Evolutionary conservation across 2,797 vertebrate genomes (phyloP), one percentile per base, ranked within the genome.

Genomic region (Danio aesculapii): DNA sequence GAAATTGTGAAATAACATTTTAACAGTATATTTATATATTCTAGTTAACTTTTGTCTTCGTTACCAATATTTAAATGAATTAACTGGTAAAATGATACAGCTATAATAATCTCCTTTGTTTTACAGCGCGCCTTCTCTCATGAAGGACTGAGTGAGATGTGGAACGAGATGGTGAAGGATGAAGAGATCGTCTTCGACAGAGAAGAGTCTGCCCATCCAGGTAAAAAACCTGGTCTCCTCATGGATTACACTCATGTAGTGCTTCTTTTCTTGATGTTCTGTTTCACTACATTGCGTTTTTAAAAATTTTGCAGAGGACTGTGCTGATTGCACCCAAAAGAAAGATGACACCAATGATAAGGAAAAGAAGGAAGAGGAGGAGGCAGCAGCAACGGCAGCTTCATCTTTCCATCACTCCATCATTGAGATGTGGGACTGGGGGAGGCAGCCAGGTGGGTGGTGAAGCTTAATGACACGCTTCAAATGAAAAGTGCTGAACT

Each of bases 151-250:
- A 98, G 97, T 82, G 97, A 98, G 87, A 95, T 99, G 91, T 99
- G 98, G 98, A 99, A 99, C 82, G 98, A 99, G 92, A 99, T 99
- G 98, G 97, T 99, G 16, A 99, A 98, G 93, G 98, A 99, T 92
- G 97, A 98, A 46, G 98, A 99, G 90, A 97, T 99, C 79, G 88
- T 97, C 8, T 98, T 97, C 85, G 95, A 89, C 12, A 94, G 97
- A 83, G 93, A 96, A 81, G 98, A 99, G 78, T 90, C 95, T 0
- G 88, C 92, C 82, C 96, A 95, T 87, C 94, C 92, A 84, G 95
- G 95, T 95, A 94, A 95, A 30, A 44, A 41, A 4, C 57, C 30
- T 53, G 12, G 1, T 44, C 9, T 12, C 49, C 12, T 9, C 8
- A 46, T 39, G 17, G 8, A 9, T 50, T 17, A 11, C 16, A 19